Conservation (phyloP, 2,797 vertebrate genomes). For the Eleutherodactylus coqui region DNA sequence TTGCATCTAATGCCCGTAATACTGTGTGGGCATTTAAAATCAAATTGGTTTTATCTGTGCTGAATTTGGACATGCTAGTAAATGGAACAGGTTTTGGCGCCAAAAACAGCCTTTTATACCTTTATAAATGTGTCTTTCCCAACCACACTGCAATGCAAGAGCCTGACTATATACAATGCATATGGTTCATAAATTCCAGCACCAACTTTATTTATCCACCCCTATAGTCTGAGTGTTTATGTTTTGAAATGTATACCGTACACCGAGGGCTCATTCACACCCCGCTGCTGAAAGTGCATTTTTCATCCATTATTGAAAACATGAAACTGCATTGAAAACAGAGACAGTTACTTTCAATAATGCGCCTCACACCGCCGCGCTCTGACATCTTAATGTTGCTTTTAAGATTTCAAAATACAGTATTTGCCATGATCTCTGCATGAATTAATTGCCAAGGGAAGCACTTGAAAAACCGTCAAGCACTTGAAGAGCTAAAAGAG, state of each 20-base stretch:
- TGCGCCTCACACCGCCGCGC: background rate
- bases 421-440: background rate
- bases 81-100: too few relatives aligned
- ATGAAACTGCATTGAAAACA: conserved; percentile 13
- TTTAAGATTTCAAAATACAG: conserved; percentile 23
- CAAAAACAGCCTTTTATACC: too few relatives aligned
- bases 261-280: background rate
- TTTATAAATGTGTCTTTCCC: too few relatives aligned
- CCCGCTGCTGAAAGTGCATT: background rate
- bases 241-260: background rate
- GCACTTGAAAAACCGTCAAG: background rate
- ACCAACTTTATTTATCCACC: background rate
- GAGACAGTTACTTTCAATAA: conserved; percentile 4
- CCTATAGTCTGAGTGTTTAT: background rate
- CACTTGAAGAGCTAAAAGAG: conserved; percentile 2
- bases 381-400: conserved; percentile 6
- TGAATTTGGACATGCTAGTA: too few relatives aligned
- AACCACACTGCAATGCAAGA: too few relatives aligned
- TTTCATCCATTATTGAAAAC: background rate
- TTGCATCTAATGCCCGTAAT: too few relatives aligned
- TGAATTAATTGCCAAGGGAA: background rate
- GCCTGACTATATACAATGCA: too few relatives aligned
- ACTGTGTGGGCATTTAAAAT: too few relatives aligned
- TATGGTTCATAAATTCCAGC: background rate
- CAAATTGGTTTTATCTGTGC: too few relatives aligned